Conservation (phyloP, 2,113 vertebrate species). For the Heliornis fulica region DNA sequence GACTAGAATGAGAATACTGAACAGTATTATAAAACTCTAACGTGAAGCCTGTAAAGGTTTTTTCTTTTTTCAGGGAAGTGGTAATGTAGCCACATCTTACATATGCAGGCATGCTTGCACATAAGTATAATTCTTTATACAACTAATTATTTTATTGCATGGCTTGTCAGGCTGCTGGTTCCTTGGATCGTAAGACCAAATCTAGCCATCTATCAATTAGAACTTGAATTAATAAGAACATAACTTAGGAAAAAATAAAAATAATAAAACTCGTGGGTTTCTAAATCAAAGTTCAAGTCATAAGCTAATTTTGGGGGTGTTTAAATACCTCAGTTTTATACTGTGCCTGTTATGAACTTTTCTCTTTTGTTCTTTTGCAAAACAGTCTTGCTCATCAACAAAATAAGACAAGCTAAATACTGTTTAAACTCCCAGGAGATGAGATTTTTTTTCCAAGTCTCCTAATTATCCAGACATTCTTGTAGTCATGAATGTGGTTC, state of each 20-base stretch:
- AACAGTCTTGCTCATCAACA: neutral
- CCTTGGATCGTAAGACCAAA: neutral
- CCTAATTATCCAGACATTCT: constrained; percentile 27
- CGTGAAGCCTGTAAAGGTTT: neutral
- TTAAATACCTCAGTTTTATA: neutral
- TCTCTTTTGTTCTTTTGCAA: neutral
- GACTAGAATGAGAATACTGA: neutral
- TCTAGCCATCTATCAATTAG: neutral
- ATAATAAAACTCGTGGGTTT: neutral
- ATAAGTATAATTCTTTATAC: neutral
- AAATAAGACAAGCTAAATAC: neutral
- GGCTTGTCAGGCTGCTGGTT: neutral
- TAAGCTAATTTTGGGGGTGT: neutral
- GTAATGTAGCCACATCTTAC: neutral
- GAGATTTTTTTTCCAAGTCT: constrained; percentile 14
- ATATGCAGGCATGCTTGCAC: neutral
- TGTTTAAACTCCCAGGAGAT: constrained; percentile 6
- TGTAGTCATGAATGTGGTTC: constrained; percentile 5
- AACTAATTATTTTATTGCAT: neutral
- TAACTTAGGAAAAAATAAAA: neutral
- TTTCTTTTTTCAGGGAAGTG: rapidly evolving
- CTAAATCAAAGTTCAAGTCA: neutral
- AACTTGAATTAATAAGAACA: neutral
- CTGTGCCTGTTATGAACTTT: neutral
- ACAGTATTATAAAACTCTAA: neutral